A percentile compares a stretch with the other conserved stretches of the same genome.
Conservation (phyloP, 1,140 invertebrate species). For the Eubasilissa regina region DNA sequence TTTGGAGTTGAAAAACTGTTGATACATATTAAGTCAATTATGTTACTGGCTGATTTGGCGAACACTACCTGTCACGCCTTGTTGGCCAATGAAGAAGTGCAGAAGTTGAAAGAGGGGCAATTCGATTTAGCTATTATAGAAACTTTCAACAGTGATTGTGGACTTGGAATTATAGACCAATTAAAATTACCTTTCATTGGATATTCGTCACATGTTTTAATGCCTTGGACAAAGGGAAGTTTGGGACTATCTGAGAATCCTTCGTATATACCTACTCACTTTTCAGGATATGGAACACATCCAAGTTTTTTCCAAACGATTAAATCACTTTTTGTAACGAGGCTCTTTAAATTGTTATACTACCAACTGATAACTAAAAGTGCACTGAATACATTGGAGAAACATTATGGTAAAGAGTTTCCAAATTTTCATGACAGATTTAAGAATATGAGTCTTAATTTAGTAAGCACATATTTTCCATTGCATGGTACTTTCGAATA, state of each 20-base stretch:
- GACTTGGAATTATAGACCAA: slow-evolving; percentile 57
- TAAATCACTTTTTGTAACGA: slow-evolving; percentile 58
- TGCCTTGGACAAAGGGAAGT: slow-evolving; percentile 59
- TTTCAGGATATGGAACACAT: slow-evolving; percentile 46
- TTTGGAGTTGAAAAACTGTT: slow-evolving; percentile 23
- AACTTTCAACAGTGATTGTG: slow-evolving; percentile 62
- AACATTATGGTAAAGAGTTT: slow-evolving; percentile 66
- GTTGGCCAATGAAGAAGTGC: slow-evolving; percentile 66
- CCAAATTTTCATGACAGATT: slow-evolving; percentile 66
- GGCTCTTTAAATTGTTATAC: slow-evolving; percentile 49
- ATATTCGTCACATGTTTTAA: slow-evolving; percentile 56
- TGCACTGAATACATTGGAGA: slow-evolving; percentile 50
- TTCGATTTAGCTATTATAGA: slow-evolving; percentile 61
- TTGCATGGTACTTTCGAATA: slow-evolving; percentile 69
- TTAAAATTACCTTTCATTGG: slow-evolving; percentile 59
- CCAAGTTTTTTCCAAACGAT: slow-evolving; percentile 47
- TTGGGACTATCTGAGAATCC: slow-evolving; percentile 61
- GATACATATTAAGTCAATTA: slow-evolving; percentile 25
- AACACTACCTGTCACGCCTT: slow-evolving; percentile 64
- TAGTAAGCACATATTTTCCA: slow-evolving; percentile 74
- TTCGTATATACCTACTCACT: slow-evolving; percentile 57
- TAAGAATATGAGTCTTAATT: slow-evolving; percentile 70
- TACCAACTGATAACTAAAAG: neutral
- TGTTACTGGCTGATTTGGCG: slow-evolving; percentile 11
- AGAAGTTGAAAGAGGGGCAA: slow-evolving; percentile 66